Base-by-base conservation (phyloP, 92 coral and sea anemone genomes). In the Palythoa caribaeorum region DNA sequence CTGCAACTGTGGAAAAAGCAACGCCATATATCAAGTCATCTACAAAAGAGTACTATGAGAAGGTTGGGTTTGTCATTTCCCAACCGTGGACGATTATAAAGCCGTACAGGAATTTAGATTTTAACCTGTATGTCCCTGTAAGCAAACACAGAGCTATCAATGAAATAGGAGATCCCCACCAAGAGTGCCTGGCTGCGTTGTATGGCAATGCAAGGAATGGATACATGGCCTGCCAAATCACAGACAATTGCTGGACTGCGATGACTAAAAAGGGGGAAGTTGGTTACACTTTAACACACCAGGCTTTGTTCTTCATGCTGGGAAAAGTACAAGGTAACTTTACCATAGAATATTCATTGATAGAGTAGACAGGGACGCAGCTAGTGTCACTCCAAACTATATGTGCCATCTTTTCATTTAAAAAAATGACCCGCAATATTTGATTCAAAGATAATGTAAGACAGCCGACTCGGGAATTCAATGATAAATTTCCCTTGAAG, bases 271-370 rank as follows among this genome's bases (percentile, higher is more conserved):
- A 78, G 13, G 96, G 94, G 19, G 94, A 88, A 48, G 76, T 88
- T 11, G 98, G 98, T 2, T 95, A 93, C 76, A 84, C 92, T 53
- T 73, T 95, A 16, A 95, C 98, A 6, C 98, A 95, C 44, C 94
- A 95, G 63, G 96, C 96, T 1, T 89, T 95, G 91, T 95, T 91
- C 76, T 93, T 93, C 63, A 89, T 95, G 96, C 87, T 91, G 51
- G 98, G 94, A 3, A 93, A 95, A 73, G 90, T 89, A 69, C 89
- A 87, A 91, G 94, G 95, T 91, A 2, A 71, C 28, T 28, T 28
- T 28, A 28, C 28, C 28, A 28, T 28, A 28, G 28, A 28, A 28
- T 28, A 28, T 28, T 28, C 0, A 28, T 28, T 0, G 0, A 28
- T 28, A 28, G 28, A 28, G 28, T 28, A 28, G 28, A 28, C 28